Evolutionary conservation across 92 coral and sea anemone species (phyloP), one percentile per base, ranked within the genome.

Genomic region (Epizoanthus rinbou): DNA sequence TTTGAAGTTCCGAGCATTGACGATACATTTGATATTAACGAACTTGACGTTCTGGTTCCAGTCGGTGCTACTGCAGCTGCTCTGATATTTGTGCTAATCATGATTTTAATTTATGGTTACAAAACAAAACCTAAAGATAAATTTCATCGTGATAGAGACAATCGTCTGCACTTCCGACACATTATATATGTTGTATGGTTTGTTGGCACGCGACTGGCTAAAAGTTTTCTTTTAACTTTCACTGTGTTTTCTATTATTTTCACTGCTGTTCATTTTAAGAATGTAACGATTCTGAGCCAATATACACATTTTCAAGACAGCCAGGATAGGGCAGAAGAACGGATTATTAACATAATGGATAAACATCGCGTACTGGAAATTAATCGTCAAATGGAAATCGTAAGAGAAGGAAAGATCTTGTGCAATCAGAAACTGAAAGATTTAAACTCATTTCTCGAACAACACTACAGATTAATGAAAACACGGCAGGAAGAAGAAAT

Each of bases 161-260:
- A 89, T 68, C 80, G 75, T 23, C 69, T 92, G 10, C 97, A 92
- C 58, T 90, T 92, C 57, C 87, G 97, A n/a, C 97, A 92, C 63
- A 21, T 92, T 39, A 53, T 92, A 73, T 92, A 81, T 69, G 93
- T 92, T 21, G 88, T 90, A 14, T 92, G 97, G 97, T 88, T 90
- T 39, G 97, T 92, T 7, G 97, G 91, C 2, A 85, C 90, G 88
- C 88, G 97, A 18, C 69, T 92, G 56, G 82, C 86, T 33, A 92
- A 92, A 59, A 92, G 97, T 35, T 90, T 92, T 60, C 87, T 92
- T 7, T 57, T 92, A 52, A 92, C 97, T 16, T 45, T 92, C 47
- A 90, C 97, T 39, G 73, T 90, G 18, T 59, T 92, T 68, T 85
- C 64, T 23, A 80, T 92, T 37, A 72, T 92, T 14, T 87, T 92